Percentiles rank a stretch among this genome's conserved stretches.
Evolutionary conservation across 1,140 invertebrate genomes (phyloP).

Genomic region (Tetragnatha versicolor): DNA sequence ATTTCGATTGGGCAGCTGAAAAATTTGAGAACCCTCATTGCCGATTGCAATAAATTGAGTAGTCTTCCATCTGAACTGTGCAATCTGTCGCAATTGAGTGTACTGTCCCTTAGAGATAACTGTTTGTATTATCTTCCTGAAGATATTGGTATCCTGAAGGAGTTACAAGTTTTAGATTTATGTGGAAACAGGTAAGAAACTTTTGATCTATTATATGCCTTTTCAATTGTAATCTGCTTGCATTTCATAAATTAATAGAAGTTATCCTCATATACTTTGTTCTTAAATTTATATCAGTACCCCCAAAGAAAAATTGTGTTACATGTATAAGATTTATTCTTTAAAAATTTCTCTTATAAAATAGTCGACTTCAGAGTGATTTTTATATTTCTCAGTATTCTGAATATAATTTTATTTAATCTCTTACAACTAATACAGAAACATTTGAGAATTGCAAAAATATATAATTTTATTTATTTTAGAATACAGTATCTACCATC

Average conservation of each 20-base stretch:
- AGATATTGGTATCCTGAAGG: slow-evolving; percentile 90
- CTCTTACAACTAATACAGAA: not conserved
- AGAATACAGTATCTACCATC: slow-evolving; percentile 90
- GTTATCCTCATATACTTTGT: too few species aligned
- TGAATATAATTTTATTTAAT: too few species aligned
- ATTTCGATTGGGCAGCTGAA: slow-evolving; percentile 87
- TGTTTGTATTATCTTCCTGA: slow-evolving; percentile 71
- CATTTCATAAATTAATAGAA: too few species aligned
- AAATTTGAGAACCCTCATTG: slow-evolving; percentile 93
- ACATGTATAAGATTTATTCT: too few species aligned
- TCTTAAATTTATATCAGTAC: too few species aligned
- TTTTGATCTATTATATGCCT: not conserved
- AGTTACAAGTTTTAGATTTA: slow-evolving; percentile 95
- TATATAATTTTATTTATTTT: slow-evolving; percentile 26
- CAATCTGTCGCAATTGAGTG: slow-evolving; percentile 88
- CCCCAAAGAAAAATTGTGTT: too few species aligned
- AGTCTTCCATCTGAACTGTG: slow-evolving; percentile 91
- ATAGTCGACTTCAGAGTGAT: too few species aligned
- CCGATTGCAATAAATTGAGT: slow-evolving; percentile 94
- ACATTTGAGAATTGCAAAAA: not conserved
- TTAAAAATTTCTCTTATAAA: too few species aligned
- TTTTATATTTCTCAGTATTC: too few species aligned
- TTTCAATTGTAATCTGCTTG: slow-evolving; percentile 12
- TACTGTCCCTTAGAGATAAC: slow-evolving; percentile 97
- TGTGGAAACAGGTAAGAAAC: slow-evolving; percentile 83